phyloP scores from a whole-genome alignment of 2,888 invertebrate species.

The Ectobius pallidus region DNA sequence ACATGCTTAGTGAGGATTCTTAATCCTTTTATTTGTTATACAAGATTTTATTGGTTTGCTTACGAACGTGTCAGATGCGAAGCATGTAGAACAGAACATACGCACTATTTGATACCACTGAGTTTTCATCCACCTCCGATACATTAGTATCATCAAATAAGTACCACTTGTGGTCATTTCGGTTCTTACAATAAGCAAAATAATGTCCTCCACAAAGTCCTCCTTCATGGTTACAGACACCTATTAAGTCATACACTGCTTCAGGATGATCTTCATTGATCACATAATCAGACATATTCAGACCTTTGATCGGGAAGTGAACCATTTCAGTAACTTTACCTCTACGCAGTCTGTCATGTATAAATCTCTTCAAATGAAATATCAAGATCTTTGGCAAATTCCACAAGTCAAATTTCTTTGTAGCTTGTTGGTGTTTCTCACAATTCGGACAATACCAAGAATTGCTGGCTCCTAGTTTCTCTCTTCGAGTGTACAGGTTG shows the following conservation, averaged over 20 bases:
- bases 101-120: conserved; percentile 54
- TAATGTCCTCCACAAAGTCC: conserved; percentile 58
- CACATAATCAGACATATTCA: conserved; percentile 57
- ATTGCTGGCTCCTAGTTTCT: conserved; percentile 61
- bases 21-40: too few relatives aligned
- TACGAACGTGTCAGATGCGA: background rate
- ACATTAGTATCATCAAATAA: conserved; percentile 60
- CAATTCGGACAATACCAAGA: conserved; percentile 64
- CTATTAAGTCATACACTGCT: conserved; percentile 58
- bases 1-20: too few relatives aligned
- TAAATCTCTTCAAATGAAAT: conserved; percentile 64
- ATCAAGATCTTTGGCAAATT: conserved; percentile 62
- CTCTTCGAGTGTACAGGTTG: conserved; percentile 60
- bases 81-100: conserved; percentile 59
- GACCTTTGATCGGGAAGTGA: conserved; percentile 51
- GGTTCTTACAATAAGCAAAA: conserved; percentile 59
- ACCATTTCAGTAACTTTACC: conserved; percentile 63
- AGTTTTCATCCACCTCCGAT: conserved; percentile 52
- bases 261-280: conserved; percentile 52
- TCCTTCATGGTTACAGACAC: conserved; percentile 62
- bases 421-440: conserved; percentile 62
- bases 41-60: too few relatives aligned
- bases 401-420: conserved; percentile 67
- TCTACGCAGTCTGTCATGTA: conserved; percentile 60
- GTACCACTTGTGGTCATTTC: conserved; percentile 56